Base-by-base conservation (phyloP, 2,888 invertebrate genomes). In the Exephanes ischioxanthus region DNA sequence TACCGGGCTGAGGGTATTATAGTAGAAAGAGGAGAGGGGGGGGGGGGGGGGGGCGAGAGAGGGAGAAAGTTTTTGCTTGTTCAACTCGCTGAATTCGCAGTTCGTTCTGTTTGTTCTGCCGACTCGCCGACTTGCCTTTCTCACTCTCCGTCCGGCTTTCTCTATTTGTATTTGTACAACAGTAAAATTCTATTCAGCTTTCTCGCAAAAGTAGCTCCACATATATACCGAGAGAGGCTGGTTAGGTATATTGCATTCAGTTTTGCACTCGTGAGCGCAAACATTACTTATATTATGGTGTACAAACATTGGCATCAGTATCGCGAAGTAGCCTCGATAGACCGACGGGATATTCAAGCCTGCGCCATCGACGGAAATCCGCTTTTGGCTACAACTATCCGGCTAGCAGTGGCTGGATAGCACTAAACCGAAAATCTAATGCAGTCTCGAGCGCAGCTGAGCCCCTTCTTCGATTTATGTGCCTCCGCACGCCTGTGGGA, bases 381-480 rank as follows among this genome's bases (percentile, higher is more conserved):
- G 61, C 61, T 33, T 33, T 61, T 33, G 61, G 61, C 45, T 61
- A 61, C 61, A 26, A 33, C 30, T 61, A 30, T 61, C 58, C 61
- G 61, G 61, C 61, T 16, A 61, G 61, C 14, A 66, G 63, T 48
- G 9, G n/a, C 61, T 55, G 51, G 26, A 45, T 77, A 77, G 63
- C 71, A 30, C 71, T 77, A 82, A 82, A 77, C 82, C 77, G 71
- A 82, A 82, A 82, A 82, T 82, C 82, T 82, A 77, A 82, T 82
- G 82, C 77, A 82, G 82, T 82, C 76, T 45, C 30, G 63, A 77
- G 71, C 82, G 33, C 77, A 82, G 82, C 82, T 82, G 82, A 82
- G 77, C 82, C 77, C 66, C 45, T 66, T 77, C 82, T 77, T 82
- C 77, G 82, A 82, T 82, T 82, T 82, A 82, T 82, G 82, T 82